These are phyloP conservation scores for Apodemia hepburni DNA, from an alignment of 2,888 invertebrate genomes.

Conservation along the genomic window DNA sequence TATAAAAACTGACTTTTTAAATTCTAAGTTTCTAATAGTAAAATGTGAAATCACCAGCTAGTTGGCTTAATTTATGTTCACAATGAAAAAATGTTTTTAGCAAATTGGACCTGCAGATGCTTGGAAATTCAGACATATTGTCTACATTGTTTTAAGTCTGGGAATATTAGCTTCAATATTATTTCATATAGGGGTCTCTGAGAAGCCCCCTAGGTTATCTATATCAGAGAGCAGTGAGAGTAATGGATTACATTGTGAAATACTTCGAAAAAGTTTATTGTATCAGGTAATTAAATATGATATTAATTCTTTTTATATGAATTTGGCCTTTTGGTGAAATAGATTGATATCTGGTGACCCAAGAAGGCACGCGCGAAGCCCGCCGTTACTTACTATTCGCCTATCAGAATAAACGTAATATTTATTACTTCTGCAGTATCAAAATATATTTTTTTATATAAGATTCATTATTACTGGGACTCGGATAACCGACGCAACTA, in stretches of 20 bases:
- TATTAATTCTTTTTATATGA: not conserved
- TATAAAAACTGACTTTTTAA: too few relatives aligned
- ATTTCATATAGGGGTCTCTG: constrained; percentile 87
- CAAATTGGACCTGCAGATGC: constrained; percentile 84
- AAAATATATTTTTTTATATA: too few relatives aligned
- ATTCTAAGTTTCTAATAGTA: too few relatives aligned
- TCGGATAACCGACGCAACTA: too few relatives aligned
- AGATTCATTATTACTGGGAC: too few relatives aligned
- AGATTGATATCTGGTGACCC: too few relatives aligned
- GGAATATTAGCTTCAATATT: constrained; percentile 83
- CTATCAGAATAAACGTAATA: too few relatives aligned
- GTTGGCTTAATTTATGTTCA: not conserved
- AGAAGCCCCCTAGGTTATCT: constrained; percentile 57
- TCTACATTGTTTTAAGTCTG: constrained; percentile 83
- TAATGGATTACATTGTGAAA: constrained; percentile 50
- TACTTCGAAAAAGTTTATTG: constrained; percentile 53
- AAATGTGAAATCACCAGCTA: too few relatives aligned
- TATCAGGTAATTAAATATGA: constrained; percentile 55
- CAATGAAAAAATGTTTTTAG: constrained; percentile 36
- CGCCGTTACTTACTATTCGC: too few relatives aligned
- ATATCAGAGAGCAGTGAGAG: constrained; percentile 41
- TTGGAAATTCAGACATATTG: constrained; percentile 84
- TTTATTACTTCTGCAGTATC: too few relatives aligned
- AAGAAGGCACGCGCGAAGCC: too few relatives aligned
- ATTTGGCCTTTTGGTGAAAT: not conserved